phyloP scores from a whole-genome alignment of 2,113 vertebrate genomes.

The Motacilla tschutschensis region DNA sequence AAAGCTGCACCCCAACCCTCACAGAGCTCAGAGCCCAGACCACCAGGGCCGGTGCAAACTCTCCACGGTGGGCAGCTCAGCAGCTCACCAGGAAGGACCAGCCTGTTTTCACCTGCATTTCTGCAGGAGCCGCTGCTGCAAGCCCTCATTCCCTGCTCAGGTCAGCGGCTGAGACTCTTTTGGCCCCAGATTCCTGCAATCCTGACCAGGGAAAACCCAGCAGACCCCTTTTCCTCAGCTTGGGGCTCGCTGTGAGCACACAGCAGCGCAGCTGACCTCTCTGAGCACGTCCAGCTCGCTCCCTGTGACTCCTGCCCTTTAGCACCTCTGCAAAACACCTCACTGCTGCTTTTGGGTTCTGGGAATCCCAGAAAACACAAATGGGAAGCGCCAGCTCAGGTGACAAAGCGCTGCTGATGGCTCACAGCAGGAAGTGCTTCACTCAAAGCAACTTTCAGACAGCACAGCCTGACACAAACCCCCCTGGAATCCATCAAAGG shows the following conservation, averaged over 20 bases:
- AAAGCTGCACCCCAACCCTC: not conserved
- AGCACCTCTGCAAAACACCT: not conserved
- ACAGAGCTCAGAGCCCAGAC: not conserved
- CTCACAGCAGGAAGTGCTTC: not conserved
- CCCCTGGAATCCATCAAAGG: not conserved
- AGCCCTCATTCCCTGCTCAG: not conserved
- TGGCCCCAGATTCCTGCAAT: not conserved
- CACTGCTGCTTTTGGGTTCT: not conserved
- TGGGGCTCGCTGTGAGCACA: not conserved
- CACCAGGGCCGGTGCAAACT: not conserved
- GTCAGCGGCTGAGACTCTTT: not conserved
- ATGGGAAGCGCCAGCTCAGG: not conserved
- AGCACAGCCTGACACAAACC: not conserved
- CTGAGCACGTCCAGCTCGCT: accelerated
- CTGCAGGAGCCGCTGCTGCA: not conserved
- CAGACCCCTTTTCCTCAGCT: not conserved
- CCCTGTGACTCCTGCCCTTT: not conserved
- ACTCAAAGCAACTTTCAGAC: not conserved
- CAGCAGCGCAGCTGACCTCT: not conserved
- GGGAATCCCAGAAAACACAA: no score
- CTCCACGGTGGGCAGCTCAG: not conserved
- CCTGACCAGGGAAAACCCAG: not conserved
- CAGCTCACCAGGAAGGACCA: not conserved
- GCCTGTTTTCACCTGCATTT: not conserved
- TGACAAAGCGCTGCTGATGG: not conserved